Percentiles rank a stretch among this genome's conserved stretches.
Conservation (phyloP, 2,888 invertebrate genomes). For the Bhutanitis thaidina region DNA sequence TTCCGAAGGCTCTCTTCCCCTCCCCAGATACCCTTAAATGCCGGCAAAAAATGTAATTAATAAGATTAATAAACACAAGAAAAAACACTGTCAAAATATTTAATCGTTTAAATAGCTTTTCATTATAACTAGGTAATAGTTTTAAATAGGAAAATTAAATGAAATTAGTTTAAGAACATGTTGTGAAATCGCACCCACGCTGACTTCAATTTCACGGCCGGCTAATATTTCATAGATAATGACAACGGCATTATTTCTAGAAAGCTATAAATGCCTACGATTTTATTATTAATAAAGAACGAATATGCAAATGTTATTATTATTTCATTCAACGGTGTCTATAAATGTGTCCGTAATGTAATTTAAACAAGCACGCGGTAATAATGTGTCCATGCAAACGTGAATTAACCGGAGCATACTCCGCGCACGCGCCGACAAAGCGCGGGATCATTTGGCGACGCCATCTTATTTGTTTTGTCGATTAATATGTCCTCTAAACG, state of each 20-base stretch:
- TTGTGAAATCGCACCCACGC: conserved; percentile 11
- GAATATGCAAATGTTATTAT: conserved; percentile 25
- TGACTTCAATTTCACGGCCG: conserved; percentile 14
- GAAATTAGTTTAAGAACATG: neutral
- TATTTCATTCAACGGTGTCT: conserved; percentile 19
- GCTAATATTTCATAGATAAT: conserved; percentile 11
- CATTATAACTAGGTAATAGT: too few relatives aligned
- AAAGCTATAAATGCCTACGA: conserved; percentile 20
- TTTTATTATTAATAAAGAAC: conserved; percentile 27
- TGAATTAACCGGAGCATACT: conserved; percentile 36
- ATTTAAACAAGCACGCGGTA: conserved; percentile 34
- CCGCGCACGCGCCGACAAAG: conserved; percentile 39
- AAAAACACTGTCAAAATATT: too few relatives aligned
- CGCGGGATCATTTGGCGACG: conserved; percentile 28
- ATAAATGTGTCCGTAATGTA: conserved; percentile 32
- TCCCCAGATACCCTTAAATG: too few relatives aligned
- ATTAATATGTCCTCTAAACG: conserved; percentile 29
- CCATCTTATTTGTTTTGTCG: conserved; percentile 40
- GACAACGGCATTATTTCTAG: conserved; percentile 20
- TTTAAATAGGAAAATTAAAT: too few relatives aligned
- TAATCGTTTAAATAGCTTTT: too few relatives aligned
- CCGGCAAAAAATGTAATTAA: too few relatives aligned
- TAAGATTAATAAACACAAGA: too few relatives aligned
- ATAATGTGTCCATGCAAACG: conserved; percentile 34
- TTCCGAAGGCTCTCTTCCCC: too few relatives aligned